Evolutionary conservation across 2,888 invertebrate genomes (phyloP), one percentile per base, ranked within the genome.

Genomic region (Lepeophtheirus nordmannii): DNA sequence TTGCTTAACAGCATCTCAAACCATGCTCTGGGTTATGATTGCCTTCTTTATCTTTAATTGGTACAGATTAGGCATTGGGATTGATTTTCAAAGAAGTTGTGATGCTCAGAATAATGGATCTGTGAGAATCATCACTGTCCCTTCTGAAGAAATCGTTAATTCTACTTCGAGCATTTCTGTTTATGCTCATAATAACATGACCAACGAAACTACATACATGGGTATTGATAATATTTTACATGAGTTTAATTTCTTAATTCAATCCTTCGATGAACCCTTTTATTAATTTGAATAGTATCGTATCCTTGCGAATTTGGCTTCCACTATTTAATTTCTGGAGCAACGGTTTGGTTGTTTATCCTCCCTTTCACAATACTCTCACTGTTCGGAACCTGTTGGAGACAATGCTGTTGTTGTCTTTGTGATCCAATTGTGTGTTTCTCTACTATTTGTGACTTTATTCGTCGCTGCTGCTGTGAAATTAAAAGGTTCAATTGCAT

Each of bases 401-500:
- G 66, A 10, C 66, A 66, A 60, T 66, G 66, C 17, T 66, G 66
- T 61, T 66, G 66, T 23, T 66, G 66, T 23, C 40, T 58, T 14
- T 66, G 66, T 66, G 66, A 66, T 66, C 66, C 66, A 22, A n/a
- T 66, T 23, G 66, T 65, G 11, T 65, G 65, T 20, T 58, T 57
- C 39, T 37, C 58, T 3, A 20, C 20, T 23, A 22, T 30, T 58
- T n/a, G 23, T 37, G 46, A 59, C 60, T 39, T 59, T 22, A 23
- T 37, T 58, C 37, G 58, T 30, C 30, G 60, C 17, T 66, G 53
- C 46, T 46, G 39, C 38, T 66, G 66, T 60, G 66, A 66, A 46
- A 38, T 30, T 37, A 58, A 58, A 23, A 39, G 40, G 9, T 66
- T 66, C 58, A 66, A 60, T 38, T 39, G 23, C 22, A 17, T 58